phyloP scores from a whole-genome alignment of 2,113 vertebrate species.

The Picathartes gymnocephalus region DNA sequence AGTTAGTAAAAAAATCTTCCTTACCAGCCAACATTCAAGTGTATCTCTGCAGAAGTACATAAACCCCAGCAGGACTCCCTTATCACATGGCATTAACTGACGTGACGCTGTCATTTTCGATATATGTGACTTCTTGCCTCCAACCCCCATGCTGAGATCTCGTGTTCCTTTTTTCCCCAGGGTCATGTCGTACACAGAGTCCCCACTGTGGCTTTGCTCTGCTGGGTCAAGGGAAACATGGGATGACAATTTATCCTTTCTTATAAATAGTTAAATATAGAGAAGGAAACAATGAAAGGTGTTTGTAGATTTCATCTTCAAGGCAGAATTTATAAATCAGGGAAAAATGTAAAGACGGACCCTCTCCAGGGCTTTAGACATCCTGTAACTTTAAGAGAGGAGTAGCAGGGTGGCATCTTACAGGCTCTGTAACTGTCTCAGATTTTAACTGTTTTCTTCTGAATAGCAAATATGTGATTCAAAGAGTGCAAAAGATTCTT shows the following conservation, averaged over 20 bases:
- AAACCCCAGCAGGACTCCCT: constrained; percentile 16
- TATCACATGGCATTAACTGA: constrained; percentile 13
- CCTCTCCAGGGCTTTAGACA: not conserved
- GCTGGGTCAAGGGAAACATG: constrained; percentile 73
- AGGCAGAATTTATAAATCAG: not conserved
- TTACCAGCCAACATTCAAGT: not conserved
- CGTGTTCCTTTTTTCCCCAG: constrained; percentile 60
- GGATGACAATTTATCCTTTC: constrained; percentile 31
- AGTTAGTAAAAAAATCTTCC: not conserved
- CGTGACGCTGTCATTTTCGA: not conserved
- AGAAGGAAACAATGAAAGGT: not conserved
- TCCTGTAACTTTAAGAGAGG: constrained; percentile 23
- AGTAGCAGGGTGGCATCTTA: not conserved
- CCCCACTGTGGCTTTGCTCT: constrained; percentile 77
- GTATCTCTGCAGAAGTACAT: not conserved
- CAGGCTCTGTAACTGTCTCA: constrained; percentile 21
- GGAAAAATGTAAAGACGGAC: not conserved
- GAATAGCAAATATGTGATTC: not conserved
- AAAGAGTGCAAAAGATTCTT: not conserved
- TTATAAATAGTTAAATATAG: constrained; percentile 30
- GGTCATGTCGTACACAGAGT: constrained; percentile 75
- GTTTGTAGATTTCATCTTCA: constrained; percentile 11
- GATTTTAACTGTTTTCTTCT: not conserved
- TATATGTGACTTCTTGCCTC: constrained; percentile 57
- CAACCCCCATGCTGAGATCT: constrained; percentile 65